A percentile compares a stretch with the other conserved stretches of the same genome.
phyloP scores from a whole-genome alignment of 35 echinoderm and acorn worm genomes.

The Amphiura filiformis region DNA sequence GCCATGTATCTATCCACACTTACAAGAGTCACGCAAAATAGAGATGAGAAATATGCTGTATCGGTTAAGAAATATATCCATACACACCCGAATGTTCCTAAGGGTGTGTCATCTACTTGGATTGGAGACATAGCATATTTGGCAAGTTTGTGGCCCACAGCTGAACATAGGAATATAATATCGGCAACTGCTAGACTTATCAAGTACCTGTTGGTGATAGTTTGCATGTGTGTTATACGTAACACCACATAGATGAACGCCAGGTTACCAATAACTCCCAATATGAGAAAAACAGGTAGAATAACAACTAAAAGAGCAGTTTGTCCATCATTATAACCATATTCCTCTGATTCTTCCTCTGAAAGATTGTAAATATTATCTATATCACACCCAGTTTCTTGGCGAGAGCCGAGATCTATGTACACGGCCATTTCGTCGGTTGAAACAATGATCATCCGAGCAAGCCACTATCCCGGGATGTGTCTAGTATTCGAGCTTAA shows the following conservation, averaged over 20 bases:
- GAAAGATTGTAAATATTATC: neutral
- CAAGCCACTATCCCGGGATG: no score
- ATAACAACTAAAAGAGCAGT: conserved; percentile 37
- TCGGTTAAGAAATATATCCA: conserved; percentile 68
- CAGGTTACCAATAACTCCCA: conserved; percentile 65
- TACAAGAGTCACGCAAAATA: conserved; percentile 77
- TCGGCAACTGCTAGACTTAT: conserved; percentile 77
- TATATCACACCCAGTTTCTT: no score
- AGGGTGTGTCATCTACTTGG: conserved; percentile 42
- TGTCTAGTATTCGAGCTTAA: no score
- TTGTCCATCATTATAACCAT: conserved; percentile 34
- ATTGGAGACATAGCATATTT: conserved; percentile 50
- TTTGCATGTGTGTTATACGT: conserved; percentile 71
- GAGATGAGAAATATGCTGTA: conserved; percentile 76
- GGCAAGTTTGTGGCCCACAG: conserved; percentile 83
- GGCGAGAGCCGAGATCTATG: no score
- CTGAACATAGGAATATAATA: conserved; percentile 68
- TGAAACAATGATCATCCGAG: no score
- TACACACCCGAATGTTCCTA: conserved; percentile 65
- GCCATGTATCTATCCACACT: conserved; percentile 77
- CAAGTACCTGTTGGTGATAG: conserved; percentile 89
- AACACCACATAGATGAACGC: conserved; percentile 82
- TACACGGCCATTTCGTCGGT: no score
- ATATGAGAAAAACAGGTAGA: conserved; percentile 47
- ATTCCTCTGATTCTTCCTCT: neutral